Evolutionary conservation across 2,888 invertebrate genomes (phyloP).

Genomic region (Melanchra persicariae): DNA sequence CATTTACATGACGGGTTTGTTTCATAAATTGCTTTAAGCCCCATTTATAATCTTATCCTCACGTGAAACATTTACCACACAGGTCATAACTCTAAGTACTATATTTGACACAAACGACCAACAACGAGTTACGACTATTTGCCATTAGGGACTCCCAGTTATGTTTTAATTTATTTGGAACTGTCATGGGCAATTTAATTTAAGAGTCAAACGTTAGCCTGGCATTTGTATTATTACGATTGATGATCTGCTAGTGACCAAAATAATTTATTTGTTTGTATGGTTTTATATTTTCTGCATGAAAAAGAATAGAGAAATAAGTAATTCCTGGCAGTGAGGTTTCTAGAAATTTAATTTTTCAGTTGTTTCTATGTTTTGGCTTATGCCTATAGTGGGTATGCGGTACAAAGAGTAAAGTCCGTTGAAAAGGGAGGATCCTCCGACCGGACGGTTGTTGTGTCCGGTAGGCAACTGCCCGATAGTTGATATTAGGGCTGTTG

Average conservation of each 20-base stretch:
- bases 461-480: no score
- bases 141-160: constrained; percentile 5
- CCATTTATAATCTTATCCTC: constrained; percentile 6
- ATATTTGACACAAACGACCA: constrained; percentile 27
- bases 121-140: constrained; percentile 32
- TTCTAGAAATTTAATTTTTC: neutral
- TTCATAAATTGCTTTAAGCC: constrained; percentile 27
- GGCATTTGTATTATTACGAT: neutral
- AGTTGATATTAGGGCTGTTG: no score
- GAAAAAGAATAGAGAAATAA: neutral
- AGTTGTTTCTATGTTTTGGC: no score
- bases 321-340: no score
- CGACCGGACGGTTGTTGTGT: no score
- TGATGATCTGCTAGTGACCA: neutral
- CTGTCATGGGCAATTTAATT: constrained; percentile 31
- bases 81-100: constrained; percentile 34
- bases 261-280: neutral
- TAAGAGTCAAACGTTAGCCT: neutral
- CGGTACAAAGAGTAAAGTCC: no score
- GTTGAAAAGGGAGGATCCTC: no score
- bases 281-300: no score
- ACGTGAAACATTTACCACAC: constrained; percentile 20
- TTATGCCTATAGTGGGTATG: no score
- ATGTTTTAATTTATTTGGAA: constrained; percentile 37
- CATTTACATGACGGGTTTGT: neutral